Percentiles rank a stretch among this genome's conserved stretches.
Conservation (phyloP, 2,888 invertebrate species). For the Phalera bucephala region DNA sequence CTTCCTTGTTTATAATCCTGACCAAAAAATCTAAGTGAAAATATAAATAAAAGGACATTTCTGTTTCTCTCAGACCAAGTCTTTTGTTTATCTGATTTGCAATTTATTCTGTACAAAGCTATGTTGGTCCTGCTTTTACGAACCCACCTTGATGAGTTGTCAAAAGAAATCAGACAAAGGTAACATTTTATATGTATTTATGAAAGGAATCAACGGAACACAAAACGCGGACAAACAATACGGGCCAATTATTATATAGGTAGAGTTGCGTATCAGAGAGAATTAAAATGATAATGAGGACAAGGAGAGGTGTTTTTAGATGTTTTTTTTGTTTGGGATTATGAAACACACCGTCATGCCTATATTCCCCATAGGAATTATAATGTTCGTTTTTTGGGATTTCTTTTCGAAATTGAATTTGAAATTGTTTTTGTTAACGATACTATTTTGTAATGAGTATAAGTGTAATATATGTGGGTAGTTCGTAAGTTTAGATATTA, state of each 20-base stretch:
- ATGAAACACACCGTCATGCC: too few relatives aligned
- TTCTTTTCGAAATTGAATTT: too few relatives aligned
- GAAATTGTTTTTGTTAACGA: too few relatives aligned
- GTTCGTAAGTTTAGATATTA: too few relatives aligned
- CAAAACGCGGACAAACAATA: constrained; percentile 16
- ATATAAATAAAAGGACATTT: constrained; percentile 8
- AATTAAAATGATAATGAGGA: constrained; percentile 4
- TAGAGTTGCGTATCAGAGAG: constrained; percentile 9
- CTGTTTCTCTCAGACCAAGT: constrained; percentile 1
- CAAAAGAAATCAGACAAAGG: constrained; percentile 25
- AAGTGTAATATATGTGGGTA: too few relatives aligned
- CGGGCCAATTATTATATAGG: constrained; percentile 19
- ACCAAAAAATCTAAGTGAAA: background rate
- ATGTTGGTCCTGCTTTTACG: constrained; percentile 6
- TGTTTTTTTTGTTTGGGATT: too few relatives aligned
- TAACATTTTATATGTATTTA: constrained; percentile 13
- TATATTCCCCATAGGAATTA: too few relatives aligned
- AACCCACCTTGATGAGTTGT: constrained; percentile 23
- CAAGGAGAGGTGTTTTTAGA: constrained; percentile 7
- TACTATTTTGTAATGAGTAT: too few relatives aligned
- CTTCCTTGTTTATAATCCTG: too few relatives aligned
- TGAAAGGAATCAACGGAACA: constrained; percentile 16
- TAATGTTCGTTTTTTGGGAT: too few relatives aligned
- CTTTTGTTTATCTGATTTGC: constrained; percentile 21
- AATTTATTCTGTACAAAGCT: constrained; percentile 15